These are phyloP conservation scores for Callosobruchus maculatus DNA, from an alignment of 2,888 invertebrate genomes.

Conservation along the genomic window DNA sequence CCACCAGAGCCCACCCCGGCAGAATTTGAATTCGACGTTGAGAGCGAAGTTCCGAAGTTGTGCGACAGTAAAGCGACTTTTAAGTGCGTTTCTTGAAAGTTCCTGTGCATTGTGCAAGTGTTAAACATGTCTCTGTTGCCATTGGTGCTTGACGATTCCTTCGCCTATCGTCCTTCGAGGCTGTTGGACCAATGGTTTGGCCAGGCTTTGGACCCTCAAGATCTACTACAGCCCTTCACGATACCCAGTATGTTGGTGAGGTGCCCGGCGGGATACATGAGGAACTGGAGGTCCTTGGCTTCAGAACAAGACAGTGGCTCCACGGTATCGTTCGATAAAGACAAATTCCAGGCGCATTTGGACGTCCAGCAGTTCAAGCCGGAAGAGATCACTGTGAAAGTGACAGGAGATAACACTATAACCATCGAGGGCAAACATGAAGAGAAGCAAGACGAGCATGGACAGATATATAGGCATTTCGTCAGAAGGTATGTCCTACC, in stretches of 20 bases:
- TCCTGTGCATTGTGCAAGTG: neutral
- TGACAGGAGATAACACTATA: constrained; percentile 56
- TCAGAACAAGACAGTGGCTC: constrained; percentile 20
- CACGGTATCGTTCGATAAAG: constrained; percentile 51
- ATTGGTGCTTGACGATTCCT: constrained; percentile 2
- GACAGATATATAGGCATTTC: constrained; percentile 74
- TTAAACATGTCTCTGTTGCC: constrained; percentile 4
- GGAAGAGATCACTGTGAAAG: constrained; percentile 20
- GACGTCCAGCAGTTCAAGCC: constrained; percentile 23
- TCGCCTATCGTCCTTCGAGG: neutral
- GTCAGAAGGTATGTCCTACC: constrained; percentile 71
- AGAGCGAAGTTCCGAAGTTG: neutral
- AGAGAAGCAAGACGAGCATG: constrained; percentile 69
- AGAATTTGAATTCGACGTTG: neutral
- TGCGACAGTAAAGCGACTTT: neutral
- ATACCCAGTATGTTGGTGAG: constrained; percentile 1
- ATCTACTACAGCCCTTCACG: neutral
- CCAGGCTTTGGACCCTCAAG: constrained; percentile 1
- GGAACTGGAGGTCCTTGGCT: constrained; percentile 3
- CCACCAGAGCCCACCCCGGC: neutral
- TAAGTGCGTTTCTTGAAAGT: neutral
- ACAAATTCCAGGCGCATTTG: constrained; percentile 56
- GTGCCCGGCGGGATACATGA: constrained; percentile 3
- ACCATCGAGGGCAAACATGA: constrained; percentile 76
- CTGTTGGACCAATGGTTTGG: constrained; percentile 3